These are phyloP conservation scores for Polymixis flavicincta DNA, from an alignment of 2,888 invertebrate genomes.

Conservation along the genomic window DNA sequence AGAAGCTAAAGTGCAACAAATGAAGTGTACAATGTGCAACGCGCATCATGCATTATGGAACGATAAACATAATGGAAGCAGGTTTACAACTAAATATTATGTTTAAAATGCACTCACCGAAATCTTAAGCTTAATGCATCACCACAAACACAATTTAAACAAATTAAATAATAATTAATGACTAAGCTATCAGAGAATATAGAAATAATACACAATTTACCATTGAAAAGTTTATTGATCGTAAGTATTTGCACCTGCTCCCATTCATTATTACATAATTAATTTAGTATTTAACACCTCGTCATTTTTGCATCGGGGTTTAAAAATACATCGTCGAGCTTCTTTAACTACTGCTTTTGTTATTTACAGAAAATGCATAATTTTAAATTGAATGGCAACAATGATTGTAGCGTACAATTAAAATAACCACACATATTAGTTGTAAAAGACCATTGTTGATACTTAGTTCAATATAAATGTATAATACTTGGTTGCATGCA, in stretches of 20 bases:
- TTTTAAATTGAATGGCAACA: conserved; percentile 23
- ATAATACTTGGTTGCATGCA: conserved; percentile 25
- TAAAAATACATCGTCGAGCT: conserved; percentile 61
- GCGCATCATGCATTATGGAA: conserved; percentile 65
- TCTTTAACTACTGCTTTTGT: conserved; percentile 69
- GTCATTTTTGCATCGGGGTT: too few species aligned
- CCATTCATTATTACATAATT: conserved; percentile 72
- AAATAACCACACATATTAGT: conserved; percentile 16
- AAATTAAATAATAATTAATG: conserved; percentile 8
- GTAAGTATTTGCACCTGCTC: conserved; percentile 77
- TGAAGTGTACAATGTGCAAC: conserved; percentile 41
- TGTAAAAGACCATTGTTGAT: conserved; percentile 10
- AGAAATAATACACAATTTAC: conserved; percentile 70
- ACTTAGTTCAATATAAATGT: conserved; percentile 22
- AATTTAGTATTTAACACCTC: conserved; percentile 53
- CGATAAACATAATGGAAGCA: conserved; percentile 82
- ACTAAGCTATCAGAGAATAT: conserved; percentile 37
- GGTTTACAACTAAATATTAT: conserved; percentile 71
- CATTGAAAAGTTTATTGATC: conserved; percentile 74
- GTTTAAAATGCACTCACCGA: conserved; percentile 57
- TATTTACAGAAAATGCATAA: conserved; percentile 47
- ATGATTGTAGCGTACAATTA: background rate
- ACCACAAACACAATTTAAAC: background rate
- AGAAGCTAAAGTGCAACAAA: conserved; percentile 70
- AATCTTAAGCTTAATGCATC: conserved; percentile 19